These are phyloP conservation scores for Scaptomyza cyrtandrae DNA, from an alignment of 2,888 invertebrate species.

Conservation along the genomic window DNA sequence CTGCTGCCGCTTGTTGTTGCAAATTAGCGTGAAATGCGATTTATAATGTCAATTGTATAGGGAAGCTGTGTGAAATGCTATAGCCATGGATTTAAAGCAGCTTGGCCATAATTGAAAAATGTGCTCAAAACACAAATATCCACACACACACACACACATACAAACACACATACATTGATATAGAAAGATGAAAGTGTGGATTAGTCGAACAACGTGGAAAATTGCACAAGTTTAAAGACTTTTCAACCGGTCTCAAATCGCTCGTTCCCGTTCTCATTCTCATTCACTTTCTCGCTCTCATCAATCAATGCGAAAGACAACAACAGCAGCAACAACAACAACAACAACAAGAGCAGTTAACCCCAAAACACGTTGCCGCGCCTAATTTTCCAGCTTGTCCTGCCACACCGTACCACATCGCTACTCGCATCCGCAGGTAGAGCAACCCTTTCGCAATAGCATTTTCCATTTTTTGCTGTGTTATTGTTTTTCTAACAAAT, in stretches of 20 bases:
- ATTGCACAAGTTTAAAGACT: conserved; percentile 26
- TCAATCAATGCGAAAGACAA: conserved; percentile 42
- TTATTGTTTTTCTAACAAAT: conserved; percentile 64
- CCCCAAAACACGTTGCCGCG: conserved; percentile 38
- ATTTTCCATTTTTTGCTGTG: conserved; percentile 19
- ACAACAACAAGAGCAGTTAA: background rate
- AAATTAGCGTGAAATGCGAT: conserved; percentile 81
- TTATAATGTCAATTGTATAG: conserved; percentile 77
- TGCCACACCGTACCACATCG: background rate
- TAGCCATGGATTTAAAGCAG: conserved; percentile 40
- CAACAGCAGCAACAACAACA: background rate
- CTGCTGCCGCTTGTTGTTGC: conserved; percentile 57
- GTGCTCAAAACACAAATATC: conserved; percentile 41
- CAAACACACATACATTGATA: conserved; percentile 8
- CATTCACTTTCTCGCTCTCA: conserved; percentile 16
- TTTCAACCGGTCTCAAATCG: background rate
- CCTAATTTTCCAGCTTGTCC: conserved; percentile 57
- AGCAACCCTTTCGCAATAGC: conserved; percentile 48
- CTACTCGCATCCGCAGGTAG: conserved; percentile 11
- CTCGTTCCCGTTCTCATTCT: background rate
- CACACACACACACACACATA: conserved; percentile 13
- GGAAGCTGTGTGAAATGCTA: conserved; percentile 13
- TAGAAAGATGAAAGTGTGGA: conserved; percentile 66
- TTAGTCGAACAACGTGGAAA: conserved; percentile 51
- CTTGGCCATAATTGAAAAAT: conserved; percentile 71